Percentiles rank a stretch among this genome's conserved stretches.
Conservation (phyloP, 2,888 invertebrate genomes). For the Atrina japonica region DNA sequence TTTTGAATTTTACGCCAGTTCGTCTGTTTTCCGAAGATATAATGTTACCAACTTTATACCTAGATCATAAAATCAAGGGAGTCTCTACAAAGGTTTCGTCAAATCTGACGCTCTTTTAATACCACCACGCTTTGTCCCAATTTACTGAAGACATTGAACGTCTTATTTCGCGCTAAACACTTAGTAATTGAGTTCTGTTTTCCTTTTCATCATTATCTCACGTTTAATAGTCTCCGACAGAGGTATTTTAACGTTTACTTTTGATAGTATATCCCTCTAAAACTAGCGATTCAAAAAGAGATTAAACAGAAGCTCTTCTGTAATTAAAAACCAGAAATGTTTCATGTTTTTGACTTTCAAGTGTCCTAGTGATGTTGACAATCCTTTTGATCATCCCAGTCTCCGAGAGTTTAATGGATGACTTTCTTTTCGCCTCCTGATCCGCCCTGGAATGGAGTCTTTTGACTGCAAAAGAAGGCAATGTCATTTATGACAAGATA, state of each 20-base stretch:
- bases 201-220: too few relatives aligned
- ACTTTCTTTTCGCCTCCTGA: slow-evolving; percentile 11
- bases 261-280: slow-evolving; percentile 11
- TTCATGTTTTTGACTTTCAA: slow-evolving; percentile 16
- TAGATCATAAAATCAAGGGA: too few relatives aligned
- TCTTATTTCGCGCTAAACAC: not conserved
- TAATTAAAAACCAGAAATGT: slow-evolving; percentile 20
- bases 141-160: too few relatives aligned
- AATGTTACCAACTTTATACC: too few relatives aligned
- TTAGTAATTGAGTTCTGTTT: not conserved
- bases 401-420: slow-evolving; percentile 14
- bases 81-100: too few relatives aligned
- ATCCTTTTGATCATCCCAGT: slow-evolving; percentile 6
- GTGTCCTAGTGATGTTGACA: slow-evolving; percentile 20
- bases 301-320: slow-evolving; percentile 17
- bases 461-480: not conserved
- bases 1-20: too few relatives aligned
- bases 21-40: too few relatives aligned
- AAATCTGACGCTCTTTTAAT: too few relatives aligned
- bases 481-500: slow-evolving; percentile 6
- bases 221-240: not conserved
- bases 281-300: slow-evolving; percentile 9
- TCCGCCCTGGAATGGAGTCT: not conserved
- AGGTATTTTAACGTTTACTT: not conserved
- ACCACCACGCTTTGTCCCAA: too few relatives aligned